A percentile compares a stretch with the other conserved stretches of the same genome.
These are phyloP conservation scores for Trilocha varians DNA, from an alignment of 2,888 invertebrate genomes.

Conservation along the genomic window DNA sequence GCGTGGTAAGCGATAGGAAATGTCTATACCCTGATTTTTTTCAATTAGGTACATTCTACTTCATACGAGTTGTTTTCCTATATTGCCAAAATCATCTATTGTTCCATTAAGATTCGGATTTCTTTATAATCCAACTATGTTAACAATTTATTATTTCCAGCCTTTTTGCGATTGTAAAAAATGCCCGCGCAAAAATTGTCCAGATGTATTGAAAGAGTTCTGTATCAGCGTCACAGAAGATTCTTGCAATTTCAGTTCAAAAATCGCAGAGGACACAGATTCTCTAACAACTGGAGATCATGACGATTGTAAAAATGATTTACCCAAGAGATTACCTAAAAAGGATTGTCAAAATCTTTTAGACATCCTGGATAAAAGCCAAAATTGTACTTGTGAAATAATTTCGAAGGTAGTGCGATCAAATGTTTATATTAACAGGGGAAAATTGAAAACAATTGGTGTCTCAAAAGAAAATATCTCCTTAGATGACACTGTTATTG, in stretches of 20 bases:
- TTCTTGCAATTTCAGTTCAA: conserved; percentile 19
- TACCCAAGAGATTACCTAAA: not conserved
- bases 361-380: conserved; percentile 19
- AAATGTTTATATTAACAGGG: conserved; percentile 27
- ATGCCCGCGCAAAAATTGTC: conserved; percentile 29
- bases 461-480: not conserved
- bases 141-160: conserved; percentile 28
- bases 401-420: conserved; percentile 30
- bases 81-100: too few species aligned
- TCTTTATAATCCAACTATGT: not conserved
- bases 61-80: too few species aligned
- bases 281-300: too few species aligned
- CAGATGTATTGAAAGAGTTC: conserved; percentile 28
- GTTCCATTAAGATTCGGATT: too few species aligned
- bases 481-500: not conserved
- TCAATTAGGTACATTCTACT: too few species aligned
- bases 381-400: conserved; percentile 31
- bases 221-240: conserved; percentile 24
- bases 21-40: too few species aligned
- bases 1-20: too few species aligned
- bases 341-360: conserved; percentile 16
- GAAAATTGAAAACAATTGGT: conserved; percentile 2
- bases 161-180: conserved; percentile 32
- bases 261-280: conserved; percentile 4
- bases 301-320: too few species aligned